phyloP scores from a whole-genome alignment of 30 jellyfish, hydroid and myxozoan genomes.

The Nemopilema nomurai region DNA sequence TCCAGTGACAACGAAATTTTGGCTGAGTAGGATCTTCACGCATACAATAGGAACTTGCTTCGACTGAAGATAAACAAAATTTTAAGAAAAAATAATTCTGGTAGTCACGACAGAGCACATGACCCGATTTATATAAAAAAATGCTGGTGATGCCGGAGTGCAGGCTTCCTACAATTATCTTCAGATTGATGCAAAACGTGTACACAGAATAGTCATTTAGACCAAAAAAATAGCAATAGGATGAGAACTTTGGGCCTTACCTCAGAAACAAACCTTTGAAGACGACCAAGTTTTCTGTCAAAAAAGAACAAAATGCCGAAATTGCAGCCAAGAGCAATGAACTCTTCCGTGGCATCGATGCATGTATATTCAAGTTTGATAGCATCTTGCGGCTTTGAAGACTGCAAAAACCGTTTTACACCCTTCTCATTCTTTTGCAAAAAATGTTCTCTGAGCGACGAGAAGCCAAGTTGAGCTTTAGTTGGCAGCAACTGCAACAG shows the following conservation, averaged over 20 bases:
- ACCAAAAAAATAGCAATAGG: no score
- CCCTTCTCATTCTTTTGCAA: constrained; percentile 71
- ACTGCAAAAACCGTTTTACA: constrained; percentile 58
- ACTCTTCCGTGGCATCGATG: constrained; percentile 73
- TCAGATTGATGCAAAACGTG: no score
- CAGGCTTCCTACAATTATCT: no score
- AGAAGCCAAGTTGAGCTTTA: constrained; percentile 98
- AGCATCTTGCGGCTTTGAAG: constrained; percentile 87
- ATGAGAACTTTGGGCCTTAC: no score
- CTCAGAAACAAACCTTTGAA: constrained; percentile 88
- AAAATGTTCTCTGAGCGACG: constrained; percentile 81
- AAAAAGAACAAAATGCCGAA: constrained; percentile 89
- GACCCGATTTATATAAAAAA: no score
- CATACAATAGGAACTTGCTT: constrained; percentile 90
- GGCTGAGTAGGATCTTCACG: constrained; percentile 70
- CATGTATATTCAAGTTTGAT: constrained; percentile 91
- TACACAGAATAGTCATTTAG: no score
- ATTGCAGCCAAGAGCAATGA: constrained; percentile 89
- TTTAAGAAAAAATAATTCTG: neutral
- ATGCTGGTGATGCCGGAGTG: no score
- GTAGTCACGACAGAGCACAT: no score
- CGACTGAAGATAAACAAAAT: constrained; percentile 41
- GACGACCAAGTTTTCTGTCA: constrained; percentile 59
- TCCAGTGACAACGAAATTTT: constrained; percentile 91
- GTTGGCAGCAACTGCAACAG: constrained; percentile 73